Evolutionary conservation across 2,797 vertebrate species (phyloP), one percentile per base, ranked within the genome.

Genomic region (Heterohyrax brucei): DNA sequence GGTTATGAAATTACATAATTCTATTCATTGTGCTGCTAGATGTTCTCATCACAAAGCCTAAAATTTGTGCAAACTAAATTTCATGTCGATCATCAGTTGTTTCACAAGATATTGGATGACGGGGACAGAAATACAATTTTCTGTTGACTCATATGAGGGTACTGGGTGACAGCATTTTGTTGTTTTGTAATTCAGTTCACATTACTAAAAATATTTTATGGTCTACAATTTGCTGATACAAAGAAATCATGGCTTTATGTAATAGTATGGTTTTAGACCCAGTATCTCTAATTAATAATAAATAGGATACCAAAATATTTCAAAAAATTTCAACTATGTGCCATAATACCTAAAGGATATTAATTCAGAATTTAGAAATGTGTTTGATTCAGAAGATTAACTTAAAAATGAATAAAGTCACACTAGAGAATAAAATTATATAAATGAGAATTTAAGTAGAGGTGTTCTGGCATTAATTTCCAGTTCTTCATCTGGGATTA

Each of bases 21-120:
- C 46, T 84, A 21, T 39, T 85, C 48, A 28, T 24, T 53, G 19
- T 50, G 46, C 62, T 26, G 30, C 5, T 50, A 10, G 50, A 76
- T 93, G 76, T 81, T 93, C 30, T 95, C 68, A 76, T 80, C 7
- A 66, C 50, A 62, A 68, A 53, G n/a, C 70, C 10, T 21, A 68
- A 83, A 53, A 78, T 83, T 68, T 83, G 18, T 68, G 28, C 82
- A 85, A 91, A 89, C 16, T 93, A 79, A 72, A 46, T 80, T 48
- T 90, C 66, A 16, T 50, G 28, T n/a, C 81, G 13, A 10, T 77
- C 14, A 83, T n/a, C 76, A 84, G 13, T 30, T 77, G 33, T 18
- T 72, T 10, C 4, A 46, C 24, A 88, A 12, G 16, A 33, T 70
- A 59, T 56, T 77, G 66, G 22, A 73, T 80, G 26, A 46, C 30